Evolutionary conservation across 1,140 invertebrate species (phyloP).

Genomic region (Frieseomelitta varia): DNA sequence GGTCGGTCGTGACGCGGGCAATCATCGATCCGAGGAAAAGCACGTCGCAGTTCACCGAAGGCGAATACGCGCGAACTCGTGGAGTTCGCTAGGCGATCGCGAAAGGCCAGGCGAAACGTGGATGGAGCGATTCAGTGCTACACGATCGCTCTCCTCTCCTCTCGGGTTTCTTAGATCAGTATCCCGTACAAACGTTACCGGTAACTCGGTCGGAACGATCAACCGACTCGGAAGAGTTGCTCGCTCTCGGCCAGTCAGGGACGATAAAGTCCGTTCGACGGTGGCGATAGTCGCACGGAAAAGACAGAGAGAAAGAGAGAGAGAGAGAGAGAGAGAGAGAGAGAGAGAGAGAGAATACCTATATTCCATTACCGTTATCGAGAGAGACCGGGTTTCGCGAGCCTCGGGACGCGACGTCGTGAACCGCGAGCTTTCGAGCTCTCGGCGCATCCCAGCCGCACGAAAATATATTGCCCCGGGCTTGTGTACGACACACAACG

Average conservation of each 20-base stretch:
- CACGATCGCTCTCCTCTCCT: slow-evolving; percentile 47
- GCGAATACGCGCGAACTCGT: neutral
- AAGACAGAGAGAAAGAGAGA: slow-evolving; percentile 47
- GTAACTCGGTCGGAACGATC: slow-evolving; percentile 33
- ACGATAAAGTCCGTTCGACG: slow-evolving; percentile 57
- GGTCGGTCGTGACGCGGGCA: neutral
- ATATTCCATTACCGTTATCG: slow-evolving; percentile 70
- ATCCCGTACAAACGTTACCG: slow-evolving; percentile 59
- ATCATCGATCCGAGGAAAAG: slow-evolving; percentile 29
- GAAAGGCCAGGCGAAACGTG: slow-evolving; percentile 30
- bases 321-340: too few species aligned
- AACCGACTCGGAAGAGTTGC: neutral
- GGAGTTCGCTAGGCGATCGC: neutral
- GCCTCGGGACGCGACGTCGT: slow-evolving; percentile 45
- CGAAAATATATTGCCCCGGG: slow-evolving; percentile 47
- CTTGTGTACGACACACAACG: slow-evolving; percentile 33
- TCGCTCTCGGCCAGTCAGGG: neutral
- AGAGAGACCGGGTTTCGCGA: slow-evolving; percentile 43
- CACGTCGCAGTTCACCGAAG: slow-evolving; percentile 15
- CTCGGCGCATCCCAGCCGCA: slow-evolving; percentile 20
- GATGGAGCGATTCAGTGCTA: slow-evolving; percentile 31
- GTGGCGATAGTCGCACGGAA: slow-evolving; percentile 16
- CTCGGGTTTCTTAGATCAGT: slow-evolving; percentile 46
- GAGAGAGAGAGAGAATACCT: too few species aligned
- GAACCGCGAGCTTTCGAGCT: slow-evolving; percentile 58